Conservation (phyloP, 2,797 vertebrate species). For the Adelosebastes latens region DNA sequence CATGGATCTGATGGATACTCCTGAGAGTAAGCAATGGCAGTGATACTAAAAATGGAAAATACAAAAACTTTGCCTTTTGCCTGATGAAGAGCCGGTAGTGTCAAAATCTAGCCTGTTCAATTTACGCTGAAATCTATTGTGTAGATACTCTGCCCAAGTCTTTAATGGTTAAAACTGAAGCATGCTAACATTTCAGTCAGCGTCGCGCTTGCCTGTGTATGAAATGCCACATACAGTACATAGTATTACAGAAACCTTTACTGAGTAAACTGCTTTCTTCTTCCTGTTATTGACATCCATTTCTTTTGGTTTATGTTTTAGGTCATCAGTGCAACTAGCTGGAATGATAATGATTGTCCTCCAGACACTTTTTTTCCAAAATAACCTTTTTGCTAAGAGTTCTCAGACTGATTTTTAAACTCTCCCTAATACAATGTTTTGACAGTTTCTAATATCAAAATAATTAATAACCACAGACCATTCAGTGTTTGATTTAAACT, state of each 20-base stretch:
- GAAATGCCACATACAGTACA: background rate
- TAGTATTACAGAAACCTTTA: background rate
- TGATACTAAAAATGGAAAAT: background rate
- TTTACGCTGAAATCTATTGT: background rate
- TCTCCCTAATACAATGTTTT: background rate
- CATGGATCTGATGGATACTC: background rate
- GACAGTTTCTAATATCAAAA: background rate
- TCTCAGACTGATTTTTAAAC: background rate
- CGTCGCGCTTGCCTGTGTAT: background rate
- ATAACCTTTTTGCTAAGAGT: background rate
- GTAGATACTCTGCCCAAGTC: background rate
- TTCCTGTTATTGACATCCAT: background rate
- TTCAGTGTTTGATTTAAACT: background rate
- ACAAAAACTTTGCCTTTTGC: background rate
- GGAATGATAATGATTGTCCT: background rate
- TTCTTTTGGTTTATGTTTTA: background rate
- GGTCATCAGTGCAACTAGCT: background rate
- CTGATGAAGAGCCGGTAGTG: background rate
- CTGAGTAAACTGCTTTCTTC: background rate
- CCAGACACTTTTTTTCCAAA: background rate
- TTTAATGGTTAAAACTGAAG: background rate
- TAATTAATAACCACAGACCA: background rate
- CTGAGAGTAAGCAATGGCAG: background rate
- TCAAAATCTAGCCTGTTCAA: background rate
- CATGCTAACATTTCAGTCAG: background rate